phyloP scores from a whole-genome alignment of 2,797 vertebrate species.

The Ispidina picta region DNA sequence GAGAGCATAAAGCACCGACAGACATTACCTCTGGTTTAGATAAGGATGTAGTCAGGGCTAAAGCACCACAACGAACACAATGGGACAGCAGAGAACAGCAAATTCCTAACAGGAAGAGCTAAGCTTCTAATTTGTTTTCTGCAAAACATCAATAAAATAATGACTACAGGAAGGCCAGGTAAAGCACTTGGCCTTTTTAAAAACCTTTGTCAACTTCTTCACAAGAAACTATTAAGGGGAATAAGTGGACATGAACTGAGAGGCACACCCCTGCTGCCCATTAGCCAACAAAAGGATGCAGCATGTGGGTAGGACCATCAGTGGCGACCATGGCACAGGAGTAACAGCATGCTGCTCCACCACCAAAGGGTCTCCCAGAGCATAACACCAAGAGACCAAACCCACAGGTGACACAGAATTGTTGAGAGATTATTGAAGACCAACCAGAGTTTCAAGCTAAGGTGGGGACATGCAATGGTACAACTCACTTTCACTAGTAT shows the following conservation, averaged over 20 bases:
- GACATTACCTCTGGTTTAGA: not conserved
- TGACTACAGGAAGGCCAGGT: not conserved
- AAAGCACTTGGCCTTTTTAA: not conserved
- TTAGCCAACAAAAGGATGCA: not conserved
- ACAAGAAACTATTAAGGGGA: not conserved
- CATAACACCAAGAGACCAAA: not conserved
- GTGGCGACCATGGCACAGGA: rapidly evolving
- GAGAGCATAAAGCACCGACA: not conserved
- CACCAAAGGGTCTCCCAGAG: not conserved
- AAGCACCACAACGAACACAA: not conserved
- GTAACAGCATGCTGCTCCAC: rapidly evolving
- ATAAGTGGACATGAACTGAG: not conserved
- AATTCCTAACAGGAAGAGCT: not conserved
- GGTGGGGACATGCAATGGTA: rapidly evolving
- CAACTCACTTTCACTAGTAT: not conserved
- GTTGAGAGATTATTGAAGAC: not conserved
- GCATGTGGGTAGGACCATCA: rapidly evolving
- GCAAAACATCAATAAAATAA: not conserved
- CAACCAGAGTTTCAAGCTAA: not conserved
- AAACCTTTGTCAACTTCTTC: not conserved
- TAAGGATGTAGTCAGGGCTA: not conserved
- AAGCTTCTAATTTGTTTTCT: not conserved
- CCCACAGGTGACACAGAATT: not conserved
- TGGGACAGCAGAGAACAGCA: not conserved
- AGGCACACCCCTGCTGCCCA: not conserved